phyloP scores from a whole-genome alignment of 2,888 invertebrate species.

The Amphipyra tragopoginis region DNA sequence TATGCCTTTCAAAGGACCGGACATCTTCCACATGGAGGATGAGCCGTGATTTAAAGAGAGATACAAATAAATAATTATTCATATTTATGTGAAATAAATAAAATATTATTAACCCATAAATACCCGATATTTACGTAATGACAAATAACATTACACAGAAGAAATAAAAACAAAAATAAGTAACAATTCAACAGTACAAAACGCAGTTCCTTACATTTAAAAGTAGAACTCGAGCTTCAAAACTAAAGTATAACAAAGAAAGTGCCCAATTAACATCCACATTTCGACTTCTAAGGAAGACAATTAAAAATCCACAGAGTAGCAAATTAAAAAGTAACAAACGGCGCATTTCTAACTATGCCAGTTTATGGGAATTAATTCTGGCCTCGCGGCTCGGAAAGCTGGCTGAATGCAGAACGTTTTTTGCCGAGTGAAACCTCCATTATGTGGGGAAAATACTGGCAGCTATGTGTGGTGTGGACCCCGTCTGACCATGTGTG shows the following conservation, averaged over 20 bases:
- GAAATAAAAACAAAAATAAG: no score
- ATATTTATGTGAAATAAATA: slow-evolving; percentile 25
- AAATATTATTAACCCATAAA: slow-evolving; percentile 2
- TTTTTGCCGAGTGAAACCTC: slow-evolving; percentile 72
- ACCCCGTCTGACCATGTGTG: slow-evolving; percentile 56
- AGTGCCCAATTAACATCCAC: slow-evolving; percentile 45
- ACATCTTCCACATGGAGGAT: no score
- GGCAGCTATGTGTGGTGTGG: slow-evolving; percentile 56
- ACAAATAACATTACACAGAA: no score
- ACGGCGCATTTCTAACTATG: slow-evolving; percentile 48
- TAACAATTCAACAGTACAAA: no score
- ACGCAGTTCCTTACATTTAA: neutral
- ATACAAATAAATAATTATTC: slow-evolving; percentile 7
- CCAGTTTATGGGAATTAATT: slow-evolving; percentile 62
- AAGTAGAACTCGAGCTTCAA: slow-evolving; percentile 16
- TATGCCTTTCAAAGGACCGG: no score
- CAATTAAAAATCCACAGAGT: slow-evolving; percentile 57
- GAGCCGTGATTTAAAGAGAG: no score
- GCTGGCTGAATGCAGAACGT: slow-evolving; percentile 61
- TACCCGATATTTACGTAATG: neutral
- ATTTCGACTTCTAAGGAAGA: slow-evolving; percentile 46
- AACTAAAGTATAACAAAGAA: slow-evolving; percentile 39
- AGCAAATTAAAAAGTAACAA: slow-evolving; percentile 54
- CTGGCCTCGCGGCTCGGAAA: slow-evolving; percentile 62
- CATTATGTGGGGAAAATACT: slow-evolving; percentile 72